Evolutionary conservation across 2,888 invertebrate species (phyloP).

Genomic region (Helobdella robusta): DNA sequence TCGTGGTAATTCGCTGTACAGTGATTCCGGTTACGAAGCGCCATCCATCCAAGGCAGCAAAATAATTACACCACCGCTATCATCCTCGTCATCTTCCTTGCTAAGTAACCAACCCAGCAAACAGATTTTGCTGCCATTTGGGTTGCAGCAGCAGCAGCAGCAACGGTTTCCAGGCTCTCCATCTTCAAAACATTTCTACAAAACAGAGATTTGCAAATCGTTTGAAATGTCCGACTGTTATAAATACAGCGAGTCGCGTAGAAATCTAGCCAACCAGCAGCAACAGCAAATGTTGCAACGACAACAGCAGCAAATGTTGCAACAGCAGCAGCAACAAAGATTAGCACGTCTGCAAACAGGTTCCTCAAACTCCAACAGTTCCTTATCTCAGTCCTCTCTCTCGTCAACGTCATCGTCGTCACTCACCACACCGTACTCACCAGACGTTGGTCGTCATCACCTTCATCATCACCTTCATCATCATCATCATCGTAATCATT

Average conservation of each 20-base stretch:
- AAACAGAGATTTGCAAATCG: constrained; percentile 76
- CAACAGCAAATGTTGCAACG: not conserved
- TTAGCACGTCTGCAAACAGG: not conserved
- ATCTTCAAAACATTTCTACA: not conserved
- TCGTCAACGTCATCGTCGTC: not conserved
- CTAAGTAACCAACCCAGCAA: not conserved
- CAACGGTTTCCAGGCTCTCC: not conserved
- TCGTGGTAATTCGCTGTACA: not conserved
- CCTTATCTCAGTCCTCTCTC: not conserved
- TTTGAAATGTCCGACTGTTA: constrained; percentile 97
- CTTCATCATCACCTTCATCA: too few relatives aligned
- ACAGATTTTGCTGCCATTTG: not conserved
- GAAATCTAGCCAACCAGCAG: constrained; percentile 46
- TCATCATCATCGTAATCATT: too few relatives aligned
- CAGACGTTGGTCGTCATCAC: too few relatives aligned
- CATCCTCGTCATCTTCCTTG: constrained; percentile 9
- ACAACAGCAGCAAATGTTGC: not conserved
- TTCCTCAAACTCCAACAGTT: not conserved
- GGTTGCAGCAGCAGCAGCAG: not conserved
- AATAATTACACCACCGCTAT: not conserved
- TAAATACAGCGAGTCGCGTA: constrained; percentile 87
- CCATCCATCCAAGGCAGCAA: not conserved
- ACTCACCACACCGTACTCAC: too few relatives aligned
- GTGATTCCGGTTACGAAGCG: not conserved
- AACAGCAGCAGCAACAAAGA: not conserved